Evolutionary conservation across 2,797 vertebrate genomes (phyloP).

Genomic region (Sebastes steindachneri): DNA sequence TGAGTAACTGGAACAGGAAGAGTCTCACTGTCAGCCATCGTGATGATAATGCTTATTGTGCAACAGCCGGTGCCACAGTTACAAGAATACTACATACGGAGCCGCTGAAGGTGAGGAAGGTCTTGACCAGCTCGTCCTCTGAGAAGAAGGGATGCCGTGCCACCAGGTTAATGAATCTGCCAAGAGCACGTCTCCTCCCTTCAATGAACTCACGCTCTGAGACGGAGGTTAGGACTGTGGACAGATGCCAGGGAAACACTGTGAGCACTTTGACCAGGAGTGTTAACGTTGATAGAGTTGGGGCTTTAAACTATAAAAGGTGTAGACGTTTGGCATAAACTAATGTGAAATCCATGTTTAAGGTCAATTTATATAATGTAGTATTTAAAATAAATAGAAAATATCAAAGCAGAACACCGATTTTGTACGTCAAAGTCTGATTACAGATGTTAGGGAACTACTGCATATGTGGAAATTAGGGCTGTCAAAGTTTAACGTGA

Average conservation of each 20-base stretch:
- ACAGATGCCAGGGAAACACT: slow-evolving; percentile 3
- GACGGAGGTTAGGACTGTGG: slow-evolving; percentile 76
- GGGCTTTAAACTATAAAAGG: not conserved
- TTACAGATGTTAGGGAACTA: not conserved
- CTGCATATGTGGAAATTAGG: not conserved
- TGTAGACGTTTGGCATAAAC: not conserved
- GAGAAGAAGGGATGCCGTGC: slow-evolving; percentile 94
- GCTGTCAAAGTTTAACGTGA: too few species aligned
- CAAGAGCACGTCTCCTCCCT: slow-evolving; percentile 89
- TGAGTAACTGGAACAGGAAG: slow-evolving; percentile 44
- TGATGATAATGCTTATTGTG: slow-evolving; percentile 9
- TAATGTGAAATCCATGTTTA: not conserved
- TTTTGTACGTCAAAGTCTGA: not conserved
- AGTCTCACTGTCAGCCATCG: not conserved
- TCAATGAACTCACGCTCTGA: slow-evolving; percentile 97
- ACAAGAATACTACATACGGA: slow-evolving; percentile 84
- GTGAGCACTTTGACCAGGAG: not conserved
- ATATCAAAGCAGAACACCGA: not conserved
- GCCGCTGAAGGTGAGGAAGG: slow-evolving; percentile 94
- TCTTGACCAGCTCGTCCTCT: slow-evolving; percentile 91
- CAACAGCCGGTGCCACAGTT: not conserved
- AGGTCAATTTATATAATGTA: not conserved
- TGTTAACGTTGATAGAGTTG: not conserved
- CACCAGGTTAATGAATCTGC: slow-evolving; percentile 94
- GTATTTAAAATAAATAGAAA: not conserved